Evolutionary conservation across 92 coral and sea anemone species (phyloP).

Genomic region (Parazoanthus atlanticus): DNA sequence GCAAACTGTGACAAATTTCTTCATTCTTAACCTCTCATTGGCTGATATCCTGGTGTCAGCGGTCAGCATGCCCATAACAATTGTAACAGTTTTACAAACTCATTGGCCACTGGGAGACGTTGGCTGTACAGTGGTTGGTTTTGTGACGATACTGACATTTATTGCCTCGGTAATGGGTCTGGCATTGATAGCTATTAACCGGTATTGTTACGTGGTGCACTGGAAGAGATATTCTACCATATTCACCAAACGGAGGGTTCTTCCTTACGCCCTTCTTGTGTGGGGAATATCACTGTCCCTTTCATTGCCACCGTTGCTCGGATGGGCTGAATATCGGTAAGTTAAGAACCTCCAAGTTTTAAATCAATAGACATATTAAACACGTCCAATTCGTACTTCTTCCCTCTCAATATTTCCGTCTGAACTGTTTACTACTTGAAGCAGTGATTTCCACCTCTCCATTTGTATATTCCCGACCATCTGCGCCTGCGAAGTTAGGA

Average conservation of each 20-base stretch:
- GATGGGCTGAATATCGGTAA: constrained; percentile 79
- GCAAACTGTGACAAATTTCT: constrained; percentile 70
- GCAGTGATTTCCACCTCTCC: too few relatives aligned
- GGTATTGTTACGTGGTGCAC: constrained; percentile 76
- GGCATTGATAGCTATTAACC: constrained; percentile 76
- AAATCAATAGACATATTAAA: too few relatives aligned
- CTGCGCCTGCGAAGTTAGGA: too few relatives aligned
- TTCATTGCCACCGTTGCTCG: constrained; percentile 74
- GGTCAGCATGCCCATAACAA: constrained; percentile 75
- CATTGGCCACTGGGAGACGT: constrained; percentile 69
- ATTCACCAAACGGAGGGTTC: constrained; percentile 50
- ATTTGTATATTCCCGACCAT: too few relatives aligned
- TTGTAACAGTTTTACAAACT: constrained; percentile 56
- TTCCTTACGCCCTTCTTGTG: constrained; percentile 38
- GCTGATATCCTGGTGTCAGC: constrained; percentile 78
- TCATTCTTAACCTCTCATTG: constrained; percentile 71
- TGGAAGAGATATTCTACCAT: constrained; percentile 62
- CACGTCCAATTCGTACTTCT: too few relatives aligned
- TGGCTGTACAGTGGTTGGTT: constrained; percentile 64
- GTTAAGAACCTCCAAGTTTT: not conserved
- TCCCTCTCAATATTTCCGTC: too few relatives aligned
- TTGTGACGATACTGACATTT: constrained; percentile 70
- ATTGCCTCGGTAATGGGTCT: constrained; percentile 85
- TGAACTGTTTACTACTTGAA: too few relatives aligned
- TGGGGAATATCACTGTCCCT: constrained; percentile 66